These are phyloP conservation scores for Trematomus bernacchii DNA, from an alignment of 2,797 vertebrate species.

Conservation along the genomic window DNA sequence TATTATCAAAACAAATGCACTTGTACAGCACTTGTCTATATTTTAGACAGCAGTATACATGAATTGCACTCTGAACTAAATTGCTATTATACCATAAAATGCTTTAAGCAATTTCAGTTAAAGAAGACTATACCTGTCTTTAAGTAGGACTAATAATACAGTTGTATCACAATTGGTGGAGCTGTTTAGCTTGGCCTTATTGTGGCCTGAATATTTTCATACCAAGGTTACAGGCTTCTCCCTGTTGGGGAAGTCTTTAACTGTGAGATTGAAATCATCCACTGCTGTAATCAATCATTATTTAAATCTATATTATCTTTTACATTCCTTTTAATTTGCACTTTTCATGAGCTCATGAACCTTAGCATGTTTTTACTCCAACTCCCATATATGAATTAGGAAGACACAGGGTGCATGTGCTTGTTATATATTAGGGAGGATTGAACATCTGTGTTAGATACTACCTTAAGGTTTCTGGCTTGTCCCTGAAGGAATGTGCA, in stretches of 20 bases:
- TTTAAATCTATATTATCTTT: slow-evolving; percentile 61
- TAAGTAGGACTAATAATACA: not conserved
- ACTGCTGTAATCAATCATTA: slow-evolving; percentile 46
- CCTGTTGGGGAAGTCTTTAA: not conserved
- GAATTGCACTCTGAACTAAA: no score
- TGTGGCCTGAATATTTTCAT: slow-evolving; percentile 30
- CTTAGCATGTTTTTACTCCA: slow-evolving; percentile 64
- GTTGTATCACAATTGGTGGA: not conserved
- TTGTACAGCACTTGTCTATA: no score
- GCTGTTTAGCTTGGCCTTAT: not conserved
- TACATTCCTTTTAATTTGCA: slow-evolving; percentile 65
- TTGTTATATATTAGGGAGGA: slow-evolving; percentile 66
- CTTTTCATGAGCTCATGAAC: slow-evolving; percentile 44
- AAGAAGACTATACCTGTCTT: not conserved
- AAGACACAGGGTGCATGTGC: slow-evolving; percentile 61
- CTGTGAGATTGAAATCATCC: slow-evolving; percentile 22
- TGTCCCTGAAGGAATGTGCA: slow-evolving; percentile 76
- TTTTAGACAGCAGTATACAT: no score
- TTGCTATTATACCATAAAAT: no score
- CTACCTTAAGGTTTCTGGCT: slow-evolving; percentile 68
- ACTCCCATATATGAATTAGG: slow-evolving; percentile 64
- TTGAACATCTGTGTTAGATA: slow-evolving; percentile 72
- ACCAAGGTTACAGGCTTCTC: slow-evolving; percentile 30
- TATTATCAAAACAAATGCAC: no score
- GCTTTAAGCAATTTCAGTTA: not conserved